Percentiles rank a stretch among this genome's conserved stretches.
Conservation (phyloP, 1,140 invertebrate species). For the Leptinotarsa lineolata region DNA sequence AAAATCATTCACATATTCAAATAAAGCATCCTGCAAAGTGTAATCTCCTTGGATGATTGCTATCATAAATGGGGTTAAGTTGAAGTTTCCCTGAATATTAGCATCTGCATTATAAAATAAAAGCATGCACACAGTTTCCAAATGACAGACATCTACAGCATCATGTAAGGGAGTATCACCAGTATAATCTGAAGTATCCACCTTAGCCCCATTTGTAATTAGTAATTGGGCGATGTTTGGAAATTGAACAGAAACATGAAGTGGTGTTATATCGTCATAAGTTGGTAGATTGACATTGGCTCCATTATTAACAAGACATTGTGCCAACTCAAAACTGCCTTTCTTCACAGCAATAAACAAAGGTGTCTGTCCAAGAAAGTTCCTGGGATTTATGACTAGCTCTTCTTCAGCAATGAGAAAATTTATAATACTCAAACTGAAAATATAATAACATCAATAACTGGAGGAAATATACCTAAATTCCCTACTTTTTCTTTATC, state of each 20-base stretch:
- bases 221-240: conserved; percentile 33
- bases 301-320: conserved; percentile 27
- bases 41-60: conserved; percentile 21
- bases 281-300: conserved; percentile 33
- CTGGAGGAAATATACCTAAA: background rate
- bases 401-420: conserved; percentile 29
- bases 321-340: conserved; percentile 15
- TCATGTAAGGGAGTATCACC: conserved; percentile 36
- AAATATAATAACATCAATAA: background rate
- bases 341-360: conserved; percentile 30
- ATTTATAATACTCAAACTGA: conserved; percentile 32
- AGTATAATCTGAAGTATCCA: conserved; percentile 34
- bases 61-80: conserved; percentile 38
- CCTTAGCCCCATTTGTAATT: conserved; percentile 33
- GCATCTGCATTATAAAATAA: conserved; percentile 40
- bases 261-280: conserved; percentile 34
- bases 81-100: conserved; percentile 28
- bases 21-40: conserved; percentile 30
- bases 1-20: conserved; percentile 39
- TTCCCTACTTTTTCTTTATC: conserved; percentile 31
- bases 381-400: conserved; percentile 25
- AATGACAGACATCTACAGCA: conserved; percentile 22
- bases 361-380: conserved; percentile 34
- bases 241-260: conserved; percentile 29
- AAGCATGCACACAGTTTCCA: conserved; percentile 40